phyloP scores from a whole-genome alignment of 2,797 vertebrate genomes.

The Myripristis jacobus region DNA sequence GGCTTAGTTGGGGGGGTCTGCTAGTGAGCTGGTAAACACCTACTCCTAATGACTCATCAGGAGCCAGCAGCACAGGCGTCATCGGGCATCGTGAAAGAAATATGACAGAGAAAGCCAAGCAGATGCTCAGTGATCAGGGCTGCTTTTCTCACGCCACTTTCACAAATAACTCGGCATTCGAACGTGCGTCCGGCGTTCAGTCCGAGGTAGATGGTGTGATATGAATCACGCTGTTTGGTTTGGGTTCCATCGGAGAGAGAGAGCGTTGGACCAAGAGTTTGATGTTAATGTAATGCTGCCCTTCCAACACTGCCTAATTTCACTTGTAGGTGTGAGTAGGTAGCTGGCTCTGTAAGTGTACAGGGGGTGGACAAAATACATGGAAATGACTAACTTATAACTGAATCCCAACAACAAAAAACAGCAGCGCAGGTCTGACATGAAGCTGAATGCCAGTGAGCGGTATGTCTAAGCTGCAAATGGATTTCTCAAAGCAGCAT shows the following conservation, averaged over 20 bases:
- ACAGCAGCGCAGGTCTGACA: too few species aligned
- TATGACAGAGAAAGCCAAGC: not conserved
- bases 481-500: too few species aligned
- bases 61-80: slow-evolving; percentile 31
- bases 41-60: slow-evolving; percentile 60
- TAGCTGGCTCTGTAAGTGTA: not conserved
- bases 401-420: too few species aligned
- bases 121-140: slow-evolving; percentile 9
- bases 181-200: not conserved
- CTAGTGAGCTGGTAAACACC: slow-evolving; percentile 47
- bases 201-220: too few species aligned
- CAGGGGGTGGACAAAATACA: too few species aligned
- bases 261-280: too few species aligned
- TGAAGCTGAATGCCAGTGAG: too few species aligned
- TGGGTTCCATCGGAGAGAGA: too few species aligned
- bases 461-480: too few species aligned
- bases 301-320: slow-evolving; percentile 6
- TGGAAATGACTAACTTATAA: too few species aligned
- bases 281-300: not conserved
- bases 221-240: too few species aligned
- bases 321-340: not conserved
- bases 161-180: slow-evolving; percentile 14
- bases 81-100: slow-evolving; percentile 34
- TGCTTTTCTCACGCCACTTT: slow-evolving; percentile 6
- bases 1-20: slow-evolving; percentile 40